Conservation (phyloP, 2,113 vertebrate species). For the Brachyhypopomus gauderio region DNA sequence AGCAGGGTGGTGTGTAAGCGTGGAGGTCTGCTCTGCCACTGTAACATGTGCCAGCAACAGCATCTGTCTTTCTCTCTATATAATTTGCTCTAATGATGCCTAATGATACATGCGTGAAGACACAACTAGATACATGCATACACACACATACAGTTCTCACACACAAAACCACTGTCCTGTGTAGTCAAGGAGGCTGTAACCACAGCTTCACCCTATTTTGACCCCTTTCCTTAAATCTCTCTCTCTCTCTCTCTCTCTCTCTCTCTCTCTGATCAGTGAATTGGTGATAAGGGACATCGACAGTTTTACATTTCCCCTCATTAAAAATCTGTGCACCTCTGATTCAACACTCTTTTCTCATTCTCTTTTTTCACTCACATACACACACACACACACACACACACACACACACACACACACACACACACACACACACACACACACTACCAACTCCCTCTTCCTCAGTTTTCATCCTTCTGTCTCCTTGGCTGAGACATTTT, state of each 20-base stretch:
- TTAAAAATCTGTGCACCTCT: conserved; percentile 48
- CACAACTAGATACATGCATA: conserved; percentile 22
- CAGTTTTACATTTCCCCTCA: conserved; percentile 33
- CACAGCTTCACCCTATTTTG: background rate
- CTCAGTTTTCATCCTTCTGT: background rate
- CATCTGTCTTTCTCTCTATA: conserved; percentile 68
- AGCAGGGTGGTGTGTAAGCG: conserved; percentile 18
- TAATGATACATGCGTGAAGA: conserved; percentile 69
- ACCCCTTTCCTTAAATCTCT: background rate
- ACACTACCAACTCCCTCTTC: conserved; percentile 7
- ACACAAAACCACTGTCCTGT: conserved; percentile 9
- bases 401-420: too few relatives aligned
- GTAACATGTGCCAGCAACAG: conserved; percentile 62
- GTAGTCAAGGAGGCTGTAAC: conserved; percentile 46
- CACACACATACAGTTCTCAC: conserved; percentile 3
- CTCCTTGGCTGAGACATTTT: conserved; percentile 23
- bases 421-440: too few relatives aligned
- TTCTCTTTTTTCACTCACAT: background rate
- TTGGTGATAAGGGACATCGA: conserved; percentile 31
- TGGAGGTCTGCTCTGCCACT: background rate
- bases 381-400: too few relatives aligned
- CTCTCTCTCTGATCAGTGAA: conserved; percentile 14
- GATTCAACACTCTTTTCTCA: conserved; percentile 29
- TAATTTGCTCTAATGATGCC: conserved; percentile 72
- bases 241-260: background rate